Evolutionary conservation across 37 sponge, comb jelly and placozoan species (phyloP).

Genomic region (Ianthella basta): DNA sequence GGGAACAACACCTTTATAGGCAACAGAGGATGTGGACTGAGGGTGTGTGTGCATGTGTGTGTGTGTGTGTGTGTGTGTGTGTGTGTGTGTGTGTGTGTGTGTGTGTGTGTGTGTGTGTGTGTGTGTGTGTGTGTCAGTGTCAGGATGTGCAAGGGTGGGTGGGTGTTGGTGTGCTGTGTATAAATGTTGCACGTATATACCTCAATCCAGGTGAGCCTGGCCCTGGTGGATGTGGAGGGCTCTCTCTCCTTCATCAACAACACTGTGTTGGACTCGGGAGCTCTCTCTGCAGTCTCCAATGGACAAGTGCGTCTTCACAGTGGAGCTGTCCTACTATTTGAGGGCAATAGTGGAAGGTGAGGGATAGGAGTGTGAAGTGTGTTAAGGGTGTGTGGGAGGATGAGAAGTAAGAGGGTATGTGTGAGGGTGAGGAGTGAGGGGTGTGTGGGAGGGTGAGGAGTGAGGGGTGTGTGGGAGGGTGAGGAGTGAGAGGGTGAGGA

Average conservation of each 20-base stretch:
- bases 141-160: not conserved
- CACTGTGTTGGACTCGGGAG: too few relatives aligned
- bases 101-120: not conserved
- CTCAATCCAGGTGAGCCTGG: not conserved
- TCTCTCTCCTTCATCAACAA: not conserved
- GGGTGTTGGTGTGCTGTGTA: not conserved
- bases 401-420: too few relatives aligned
- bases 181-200: not conserved
- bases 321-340: not conserved
- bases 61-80: not conserved
- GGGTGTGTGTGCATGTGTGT: not conserved
- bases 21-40: not conserved
- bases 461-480: too few relatives aligned
- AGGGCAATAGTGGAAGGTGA: constrained; percentile 12
- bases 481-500: too few relatives aligned
- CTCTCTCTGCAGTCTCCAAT: not conserved
- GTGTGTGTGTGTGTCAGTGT: not conserved
- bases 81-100: not conserved
- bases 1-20: constrained; percentile 10
- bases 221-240: not conserved
- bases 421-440: too few relatives aligned
- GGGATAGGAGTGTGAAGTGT: too few relatives aligned
- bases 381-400: too few relatives aligned
- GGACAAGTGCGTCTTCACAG: not conserved
- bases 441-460: too few relatives aligned